Base-by-base conservation (phyloP, 2,888 invertebrate species). In the Pollenia amentaria region DNA sequence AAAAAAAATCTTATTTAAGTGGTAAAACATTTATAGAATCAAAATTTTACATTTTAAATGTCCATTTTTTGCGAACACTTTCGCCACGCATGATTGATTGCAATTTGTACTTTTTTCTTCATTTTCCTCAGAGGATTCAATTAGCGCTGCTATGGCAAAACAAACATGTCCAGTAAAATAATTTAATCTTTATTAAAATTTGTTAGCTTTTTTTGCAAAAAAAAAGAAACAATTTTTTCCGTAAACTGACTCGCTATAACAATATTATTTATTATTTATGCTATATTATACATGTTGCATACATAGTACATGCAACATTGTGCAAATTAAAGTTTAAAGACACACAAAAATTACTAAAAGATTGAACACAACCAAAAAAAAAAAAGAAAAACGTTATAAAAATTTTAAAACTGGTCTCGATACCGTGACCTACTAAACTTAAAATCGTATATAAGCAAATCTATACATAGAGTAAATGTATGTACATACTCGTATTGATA, bases 401-500 rank as follows among this genome's bases (percentile, higher is more conserved):
- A 73, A 44, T 82, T 57, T 65, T 67, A 79, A 87, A 87, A 87
- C 87, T 87, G 80, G 87, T 87, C 84, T 81, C 62, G 51, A 84
- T 84, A 67, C 80, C 80, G 80, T 87, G 87, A 87, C 87, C 87
- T 51, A 87, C 84, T 84, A 87, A 87, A 87, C 87, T 84, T 81
- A 84, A 87, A 79, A 86, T 51, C 48, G 70, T 38, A 83, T 62
- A 53, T 62, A 51, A 3, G n/a, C 3, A 40, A 9, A 57, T 38
- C 9, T 40, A 16, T 73, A 14, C 29, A 12, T 16, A n/a, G n/a
- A 2, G 29, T 57, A 1, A 12, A 0, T 18, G 7, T 55, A 46
- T 7, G 21, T 62, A 40, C 11, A 48, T 60, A 12, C 16, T 21
- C 18, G 42, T 62, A 40, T 70, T 16, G 12, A 40, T n/a, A 55